Conservation (phyloP, 2,113 vertebrate species). For the Rhineura floridana region DNA sequence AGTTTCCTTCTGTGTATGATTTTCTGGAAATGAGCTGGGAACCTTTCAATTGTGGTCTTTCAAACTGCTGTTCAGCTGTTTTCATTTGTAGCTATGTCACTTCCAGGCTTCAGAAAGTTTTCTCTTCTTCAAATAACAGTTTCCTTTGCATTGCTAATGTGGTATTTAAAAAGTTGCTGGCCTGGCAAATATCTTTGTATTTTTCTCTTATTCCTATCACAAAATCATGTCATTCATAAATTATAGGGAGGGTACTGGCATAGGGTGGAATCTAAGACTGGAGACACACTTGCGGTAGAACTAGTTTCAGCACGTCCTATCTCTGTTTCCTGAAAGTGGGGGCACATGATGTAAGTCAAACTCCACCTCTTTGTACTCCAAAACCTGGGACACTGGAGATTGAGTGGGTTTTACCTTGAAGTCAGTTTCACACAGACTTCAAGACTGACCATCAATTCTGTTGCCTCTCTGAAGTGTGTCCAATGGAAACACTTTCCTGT, state of each 20-base stretch:
- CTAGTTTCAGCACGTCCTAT: no score
- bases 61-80: conserved; percentile 41
- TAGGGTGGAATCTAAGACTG: no score
- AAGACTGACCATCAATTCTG: no score
- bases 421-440: no score
- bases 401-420: no score
- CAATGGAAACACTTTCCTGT: no score
- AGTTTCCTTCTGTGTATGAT: conserved; percentile 50
- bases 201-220: conserved; percentile 8
- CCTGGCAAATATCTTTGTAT: conserved; percentile 14
- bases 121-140: conserved; percentile 28
- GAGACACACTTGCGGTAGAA: no score
- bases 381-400: no score
- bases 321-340: no score
- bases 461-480: no score
- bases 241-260: conserved; percentile 24
- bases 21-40: conserved; percentile 56
- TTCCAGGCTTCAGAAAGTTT: conserved; percentile 52
- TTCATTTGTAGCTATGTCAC: conserved; percentile 61
- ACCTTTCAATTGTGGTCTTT: conserved; percentile 61
- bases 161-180: conserved; percentile 2
- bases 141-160: conserved; percentile 29
- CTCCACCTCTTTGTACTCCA: no score
- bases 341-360: no score
- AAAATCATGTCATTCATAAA: conserved; percentile 19